Base-by-base conservation (phyloP, 2,888 invertebrate genomes). In the Lasioglossum figueresi region DNA sequence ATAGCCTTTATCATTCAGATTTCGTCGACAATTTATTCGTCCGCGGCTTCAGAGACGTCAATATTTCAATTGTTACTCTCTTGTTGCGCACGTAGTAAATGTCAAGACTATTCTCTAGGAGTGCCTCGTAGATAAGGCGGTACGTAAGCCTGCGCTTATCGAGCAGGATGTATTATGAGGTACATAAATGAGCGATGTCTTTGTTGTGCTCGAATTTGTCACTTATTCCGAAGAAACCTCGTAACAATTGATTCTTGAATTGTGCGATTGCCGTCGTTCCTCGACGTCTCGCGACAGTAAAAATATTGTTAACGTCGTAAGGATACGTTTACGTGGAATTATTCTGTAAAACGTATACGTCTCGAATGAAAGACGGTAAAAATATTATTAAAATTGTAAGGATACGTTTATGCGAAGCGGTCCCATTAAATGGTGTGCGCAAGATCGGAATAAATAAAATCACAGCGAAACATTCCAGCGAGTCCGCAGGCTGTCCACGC, bases 1-100 rank as follows among this genome's bases (percentile, higher is more conserved):
- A 89, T 86, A 90, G 82, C 87, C 31, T 68, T 78, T 78, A 78
- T 71, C 27, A 71, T 71, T 56, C 56, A 71, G 71, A 78, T 78
- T 70, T 40, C 37, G 19, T n/a, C 31, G 8, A 37, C 43, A 71
- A 71, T 52, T 52, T 48, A 56, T 70, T 78, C 52, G 31, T 6
- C 40, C 52, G 6, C 19, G 27, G 23, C 52, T 31, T 14, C 19
- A 14, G 34, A 56, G 34, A 56, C 70, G 40, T 27, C 40, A 27
- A n/a, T 70, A 70, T n/a, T 70, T 70, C n/a, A 37, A 37, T 52
- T 76, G 34, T 76, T 63, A 63, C 12, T 23, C 27, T 2, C 23
- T 34, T 12, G 37, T 68, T 68, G 34, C 23, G 37, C 37, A 12
- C 68, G 37, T 10, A 19, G 66, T 31, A 34, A 66, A 19, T 34